phyloP scores from a whole-genome alignment of 2,113 vertebrate genomes.

The Perognathus longimembris region DNA sequence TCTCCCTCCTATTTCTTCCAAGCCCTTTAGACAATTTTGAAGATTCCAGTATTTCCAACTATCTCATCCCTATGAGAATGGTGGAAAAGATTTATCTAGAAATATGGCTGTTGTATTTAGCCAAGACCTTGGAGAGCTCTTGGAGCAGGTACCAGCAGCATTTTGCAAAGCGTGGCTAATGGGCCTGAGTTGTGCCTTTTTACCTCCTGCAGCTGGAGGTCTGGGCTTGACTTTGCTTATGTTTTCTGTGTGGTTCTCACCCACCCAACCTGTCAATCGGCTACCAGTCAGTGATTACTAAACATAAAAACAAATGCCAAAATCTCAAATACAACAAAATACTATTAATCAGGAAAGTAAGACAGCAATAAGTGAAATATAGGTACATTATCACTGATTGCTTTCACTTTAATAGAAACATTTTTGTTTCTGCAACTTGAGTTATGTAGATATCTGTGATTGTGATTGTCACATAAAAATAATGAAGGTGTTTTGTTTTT shows the following conservation, averaged over 20 bases:
- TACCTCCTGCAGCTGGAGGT: fast-evolving
- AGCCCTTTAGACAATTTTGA: not conserved
- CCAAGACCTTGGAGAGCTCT: not conserved
- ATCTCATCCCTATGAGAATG: not conserved
- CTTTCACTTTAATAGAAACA: conserved; percentile 64
- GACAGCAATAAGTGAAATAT: conserved; percentile 1
- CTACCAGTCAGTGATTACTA: not conserved
- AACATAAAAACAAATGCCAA: conserved; percentile 21
- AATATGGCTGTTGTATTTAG: not conserved
- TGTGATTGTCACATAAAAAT: conserved; percentile 56
- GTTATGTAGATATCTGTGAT: conserved; percentile 55
- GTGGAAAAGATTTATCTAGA: conserved; percentile 13
- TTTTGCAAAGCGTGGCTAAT: fast-evolving
- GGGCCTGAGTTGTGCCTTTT: fast-evolving
- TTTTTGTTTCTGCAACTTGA: conserved; percentile 60
- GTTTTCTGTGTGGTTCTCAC: not conserved
- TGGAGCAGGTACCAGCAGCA: fast-evolving
- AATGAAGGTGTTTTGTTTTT: not conserved
- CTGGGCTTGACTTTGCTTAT: not conserved
- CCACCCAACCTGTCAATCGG: not conserved
- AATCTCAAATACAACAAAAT: conserved; percentile 11
- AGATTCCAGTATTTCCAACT: not conserved
- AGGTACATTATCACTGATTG: conserved; percentile 22
- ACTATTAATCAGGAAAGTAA: not conserved
- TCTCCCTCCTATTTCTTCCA: conserved; percentile 17